Evolutionary conservation across 2,113 vertebrate species (phyloP).

Genomic region (Oryctolagus cuniculus): mOryCun1.1 NC_091439.1:7870501-7871000

Average conservation of each 20-base stretch:
- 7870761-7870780: constrained; percentile 3
- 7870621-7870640: neutral
- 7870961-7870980: neutral
- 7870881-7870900: neutral
- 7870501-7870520: neutral
- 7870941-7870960: neutral
- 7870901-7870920: neutral
- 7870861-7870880: neutral
- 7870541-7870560: neutral
- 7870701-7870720: neutral
- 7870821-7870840: neutral
- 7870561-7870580: neutral
- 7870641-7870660: neutral
- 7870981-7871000: neutral
- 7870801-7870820: neutral
- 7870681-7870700: constrained; percentile 1
- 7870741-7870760: neutral
- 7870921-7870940: neutral
- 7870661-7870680: neutral
- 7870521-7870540: neutral
- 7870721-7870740: neutral
- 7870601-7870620: neutral
- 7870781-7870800: neutral
- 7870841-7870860: neutral
- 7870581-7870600: neutral